Conservation (phyloP, 2,113 vertebrate species). For the Xyliphius kryptos region DNA sequence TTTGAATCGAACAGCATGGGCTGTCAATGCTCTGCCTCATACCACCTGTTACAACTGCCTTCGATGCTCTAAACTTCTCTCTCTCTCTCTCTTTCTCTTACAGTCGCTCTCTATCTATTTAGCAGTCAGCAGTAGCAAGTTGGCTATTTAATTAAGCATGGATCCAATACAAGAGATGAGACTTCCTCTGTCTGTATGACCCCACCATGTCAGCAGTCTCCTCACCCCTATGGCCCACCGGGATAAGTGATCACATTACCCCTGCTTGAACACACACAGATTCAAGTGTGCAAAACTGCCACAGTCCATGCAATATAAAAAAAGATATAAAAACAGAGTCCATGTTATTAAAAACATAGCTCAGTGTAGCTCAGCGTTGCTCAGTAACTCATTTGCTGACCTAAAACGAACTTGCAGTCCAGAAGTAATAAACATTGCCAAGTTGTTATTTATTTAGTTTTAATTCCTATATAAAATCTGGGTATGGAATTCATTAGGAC, state of each 20-base stretch:
- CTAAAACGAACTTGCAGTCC: no score
- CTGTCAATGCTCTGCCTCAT: slow-evolving; percentile 50
- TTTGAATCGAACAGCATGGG: slow-evolving; percentile 3
- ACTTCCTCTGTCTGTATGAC: slow-evolving; percentile 28
- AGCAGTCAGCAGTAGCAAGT: slow-evolving; percentile 25
- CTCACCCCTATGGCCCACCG: slow-evolving; percentile 37
- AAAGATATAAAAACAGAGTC: neutral
- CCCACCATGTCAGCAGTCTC: slow-evolving; percentile 32
- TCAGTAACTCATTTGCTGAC: no score
- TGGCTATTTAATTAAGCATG: slow-evolving; percentile 64
- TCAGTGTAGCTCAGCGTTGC: no score
- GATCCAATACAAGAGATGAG: slow-evolving; percentile 28
- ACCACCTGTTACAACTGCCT: slow-evolving; percentile 66
- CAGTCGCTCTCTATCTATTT: slow-evolving; percentile 1
- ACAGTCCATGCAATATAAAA: neutral
- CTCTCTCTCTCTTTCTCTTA: slow-evolving; percentile 8
- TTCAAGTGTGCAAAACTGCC: slow-evolving; percentile 14
- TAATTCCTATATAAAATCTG: no score
- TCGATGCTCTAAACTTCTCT: no score
- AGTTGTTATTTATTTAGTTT: no score
- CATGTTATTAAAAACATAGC: no score
- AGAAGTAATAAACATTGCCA: no score
- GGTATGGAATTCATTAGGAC: no score
- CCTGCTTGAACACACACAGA: slow-evolving; percentile 25
- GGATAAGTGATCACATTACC: slow-evolving; percentile 56